Percentiles rank a stretch among this genome's conserved stretches.
Conservation (phyloP, 2,113 vertebrate genomes). For the Trogon surrucura region DNA sequence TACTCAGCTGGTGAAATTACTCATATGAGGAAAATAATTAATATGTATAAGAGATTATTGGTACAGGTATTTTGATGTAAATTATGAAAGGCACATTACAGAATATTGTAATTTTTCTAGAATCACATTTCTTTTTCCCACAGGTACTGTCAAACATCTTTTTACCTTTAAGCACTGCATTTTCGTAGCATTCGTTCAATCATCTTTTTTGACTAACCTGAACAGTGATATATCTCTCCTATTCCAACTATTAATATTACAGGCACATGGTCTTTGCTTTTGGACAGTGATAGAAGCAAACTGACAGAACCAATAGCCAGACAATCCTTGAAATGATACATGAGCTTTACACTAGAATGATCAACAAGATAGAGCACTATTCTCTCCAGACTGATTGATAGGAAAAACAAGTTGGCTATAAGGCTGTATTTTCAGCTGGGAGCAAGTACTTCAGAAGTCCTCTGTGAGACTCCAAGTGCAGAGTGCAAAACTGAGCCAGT, state of each 20-base stretch:
- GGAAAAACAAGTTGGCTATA: neutral
- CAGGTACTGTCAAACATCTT: neutral
- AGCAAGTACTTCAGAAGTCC: neutral
- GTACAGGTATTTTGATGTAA: neutral
- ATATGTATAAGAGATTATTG: neutral
- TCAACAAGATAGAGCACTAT: conserved; percentile 20
- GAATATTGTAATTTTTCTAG: neutral
- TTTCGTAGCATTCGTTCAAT: neutral
- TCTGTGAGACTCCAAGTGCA: neutral
- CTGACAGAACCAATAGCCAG: conserved; percentile 48
- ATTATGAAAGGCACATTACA: neutral
- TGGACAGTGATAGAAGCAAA: neutral
- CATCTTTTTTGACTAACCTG: conserved; percentile 21
- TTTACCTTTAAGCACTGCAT: conserved; percentile 29
- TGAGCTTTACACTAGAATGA: conserved; percentile 50
- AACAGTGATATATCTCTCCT: conserved; percentile 2
- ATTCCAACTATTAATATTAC: neutral
- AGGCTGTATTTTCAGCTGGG: neutral
- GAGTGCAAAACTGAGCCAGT: neutral
- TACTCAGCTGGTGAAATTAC: conserved; percentile 3
- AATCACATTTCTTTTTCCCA: neutral
- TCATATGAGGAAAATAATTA: neutral
- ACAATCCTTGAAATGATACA: conserved; percentile 49
- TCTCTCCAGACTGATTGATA: conserved; percentile 18
- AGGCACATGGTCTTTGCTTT: neutral